A percentile compares a stretch with the other conserved stretches of the same genome.
phyloP scores from a whole-genome alignment of 1,140 invertebrate genomes.

The Mamestra configurata region DNA sequence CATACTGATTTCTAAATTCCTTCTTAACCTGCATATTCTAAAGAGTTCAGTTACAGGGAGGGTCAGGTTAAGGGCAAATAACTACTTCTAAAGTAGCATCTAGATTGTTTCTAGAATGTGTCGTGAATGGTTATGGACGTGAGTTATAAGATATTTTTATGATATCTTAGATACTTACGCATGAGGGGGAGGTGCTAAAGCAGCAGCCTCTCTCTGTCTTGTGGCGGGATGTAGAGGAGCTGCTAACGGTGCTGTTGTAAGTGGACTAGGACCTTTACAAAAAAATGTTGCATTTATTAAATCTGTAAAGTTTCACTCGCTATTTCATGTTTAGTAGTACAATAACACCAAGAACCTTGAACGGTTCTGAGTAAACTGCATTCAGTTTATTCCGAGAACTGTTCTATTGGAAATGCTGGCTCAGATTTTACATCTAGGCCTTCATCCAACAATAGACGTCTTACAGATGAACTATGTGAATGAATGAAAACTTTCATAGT shows the following conservation, averaged over 20 bases:
- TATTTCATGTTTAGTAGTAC: background rate
- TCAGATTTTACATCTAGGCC: background rate
- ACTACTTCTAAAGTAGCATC: slow-evolving; percentile 53
- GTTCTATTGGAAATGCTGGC: background rate
- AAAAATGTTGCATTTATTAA: slow-evolving; percentile 14
- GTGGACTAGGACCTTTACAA: slow-evolving; percentile 71
- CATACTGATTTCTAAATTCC: slow-evolving; percentile 14
- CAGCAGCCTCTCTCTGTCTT: slow-evolving; percentile 76
- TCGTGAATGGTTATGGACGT: slow-evolving; percentile 79
- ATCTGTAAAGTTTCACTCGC: background rate
- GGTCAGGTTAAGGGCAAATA: slow-evolving; percentile 14
- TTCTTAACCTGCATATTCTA: slow-evolving; percentile 33
- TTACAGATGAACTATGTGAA: slow-evolving; percentile 11
- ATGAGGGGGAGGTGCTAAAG: slow-evolving; percentile 78
- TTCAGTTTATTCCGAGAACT: too few species aligned
- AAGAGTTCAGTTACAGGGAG: slow-evolving; percentile 3
- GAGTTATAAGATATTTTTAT: slow-evolving; percentile 54
- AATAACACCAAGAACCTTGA: background rate
- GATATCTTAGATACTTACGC: slow-evolving; percentile 72
- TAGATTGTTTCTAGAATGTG: slow-evolving; percentile 70
- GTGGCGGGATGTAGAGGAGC: slow-evolving; percentile 81
- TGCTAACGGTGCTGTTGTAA: slow-evolving; percentile 77
- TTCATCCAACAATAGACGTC: background rate
- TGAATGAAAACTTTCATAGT: slow-evolving; percentile 22
- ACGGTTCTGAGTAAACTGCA: background rate